Percentiles rank a stretch among this genome's conserved stretches.
These are phyloP conservation scores for Rhopalosiphum nymphaeae DNA, from an alignment of 2,888 invertebrate species.

Conservation along the genomic window DNA sequence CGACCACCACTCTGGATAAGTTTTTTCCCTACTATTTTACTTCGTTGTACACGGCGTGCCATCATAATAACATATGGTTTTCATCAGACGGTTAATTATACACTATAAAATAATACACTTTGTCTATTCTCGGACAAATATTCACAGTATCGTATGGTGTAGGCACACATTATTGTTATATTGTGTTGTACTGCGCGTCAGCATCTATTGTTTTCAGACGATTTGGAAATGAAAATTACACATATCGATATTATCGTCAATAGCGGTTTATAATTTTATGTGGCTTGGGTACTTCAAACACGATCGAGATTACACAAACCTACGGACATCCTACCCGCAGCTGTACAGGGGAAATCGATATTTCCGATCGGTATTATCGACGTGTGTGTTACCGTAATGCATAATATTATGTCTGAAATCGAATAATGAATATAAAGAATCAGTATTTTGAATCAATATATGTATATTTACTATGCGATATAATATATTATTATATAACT, in stretches of 20 bases:
- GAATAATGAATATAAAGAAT: neutral
- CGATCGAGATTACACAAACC: conserved; percentile 16
- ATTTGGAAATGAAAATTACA: neutral
- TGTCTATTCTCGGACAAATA: neutral
- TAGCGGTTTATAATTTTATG: neutral
- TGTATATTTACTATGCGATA: neutral
- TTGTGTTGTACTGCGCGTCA: neutral
- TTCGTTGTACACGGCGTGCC: neutral
- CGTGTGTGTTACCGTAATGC: neutral
- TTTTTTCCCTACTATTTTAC: neutral
- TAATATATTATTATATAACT: neutral
- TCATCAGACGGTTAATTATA: neutral
- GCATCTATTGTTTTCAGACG: neutral
- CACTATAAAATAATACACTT: neutral
- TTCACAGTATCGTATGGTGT: neutral
- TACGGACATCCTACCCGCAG: neutral
- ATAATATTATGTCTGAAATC: neutral
- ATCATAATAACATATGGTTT: neutral
- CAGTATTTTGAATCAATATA: neutral
- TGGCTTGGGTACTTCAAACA: neutral
- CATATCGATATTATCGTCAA: neutral
- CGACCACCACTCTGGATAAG: neutral
- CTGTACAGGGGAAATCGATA: neutral
- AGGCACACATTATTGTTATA: neutral
- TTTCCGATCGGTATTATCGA: neutral